Evolutionary conservation across 2,113 vertebrate genomes (phyloP).

Genomic region (Stegastes partitus): DNA sequence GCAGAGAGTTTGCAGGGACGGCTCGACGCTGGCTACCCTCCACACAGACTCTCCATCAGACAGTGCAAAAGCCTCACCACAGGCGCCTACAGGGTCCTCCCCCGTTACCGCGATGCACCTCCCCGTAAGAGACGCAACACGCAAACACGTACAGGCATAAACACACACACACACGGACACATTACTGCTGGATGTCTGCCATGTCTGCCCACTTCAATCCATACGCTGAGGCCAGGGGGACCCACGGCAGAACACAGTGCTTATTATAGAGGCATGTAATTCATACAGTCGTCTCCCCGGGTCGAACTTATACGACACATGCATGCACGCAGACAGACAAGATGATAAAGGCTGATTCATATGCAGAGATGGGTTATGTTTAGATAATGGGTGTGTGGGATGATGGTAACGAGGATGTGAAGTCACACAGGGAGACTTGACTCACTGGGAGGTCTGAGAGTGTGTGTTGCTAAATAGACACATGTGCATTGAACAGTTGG

Average conservation of each 20-base stretch:
- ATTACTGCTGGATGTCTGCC: conserved; percentile 68
- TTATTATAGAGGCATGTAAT: conserved; percentile 66
- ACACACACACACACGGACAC: conserved; percentile 29
- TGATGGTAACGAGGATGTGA: conserved; percentile 59
- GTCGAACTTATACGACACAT: conserved; percentile 46
- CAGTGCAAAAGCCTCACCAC: conserved; percentile 63
- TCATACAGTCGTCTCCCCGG: conserved; percentile 32
- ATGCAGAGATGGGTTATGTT: conserved; percentile 70
- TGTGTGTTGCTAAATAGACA: conserved; percentile 50
- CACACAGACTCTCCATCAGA: conserved; percentile 24
- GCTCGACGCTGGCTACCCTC: conserved; percentile 3
- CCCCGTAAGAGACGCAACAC: conserved; percentile 51
- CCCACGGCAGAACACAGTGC: conserved; percentile 52
- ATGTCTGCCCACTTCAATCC: conserved; percentile 75
- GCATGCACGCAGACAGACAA: conserved; percentile 32
- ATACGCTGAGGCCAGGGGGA: conserved; percentile 53
- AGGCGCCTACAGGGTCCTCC: conserved; percentile 67
- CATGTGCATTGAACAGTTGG: conserved; percentile 38
- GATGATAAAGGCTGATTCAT: conserved; percentile 67
- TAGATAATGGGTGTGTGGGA: conserved; percentile 72
- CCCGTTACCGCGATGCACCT: conserved; percentile 51
- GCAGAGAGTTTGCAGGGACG: conserved; percentile 21
- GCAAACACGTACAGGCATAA: conserved; percentile 28
- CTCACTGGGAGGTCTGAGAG: conserved; percentile 67
- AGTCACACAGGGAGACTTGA: conserved; percentile 62